phyloP scores from a whole-genome alignment of 2,797 vertebrate genomes.

The Poliocrania exsul region DNA sequence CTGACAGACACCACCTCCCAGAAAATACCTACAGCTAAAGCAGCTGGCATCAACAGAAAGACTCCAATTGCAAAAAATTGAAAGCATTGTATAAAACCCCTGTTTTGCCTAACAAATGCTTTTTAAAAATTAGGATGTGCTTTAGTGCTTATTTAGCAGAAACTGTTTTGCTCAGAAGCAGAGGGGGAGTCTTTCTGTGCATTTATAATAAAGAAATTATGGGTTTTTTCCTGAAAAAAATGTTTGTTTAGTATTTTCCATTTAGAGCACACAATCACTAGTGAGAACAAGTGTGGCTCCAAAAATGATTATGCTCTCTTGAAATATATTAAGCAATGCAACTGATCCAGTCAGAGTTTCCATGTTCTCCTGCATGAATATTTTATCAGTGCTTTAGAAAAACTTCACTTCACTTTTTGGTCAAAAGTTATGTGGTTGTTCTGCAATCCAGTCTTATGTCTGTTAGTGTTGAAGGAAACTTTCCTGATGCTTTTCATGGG shows the following conservation, averaged over 20 bases:
- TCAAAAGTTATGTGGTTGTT: not conserved
- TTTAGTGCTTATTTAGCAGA: constrained; percentile 1
- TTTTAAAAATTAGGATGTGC: constrained; percentile 32
- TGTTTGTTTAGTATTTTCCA: not conserved
- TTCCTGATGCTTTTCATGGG: constrained; percentile 48
- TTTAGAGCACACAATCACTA: not conserved
- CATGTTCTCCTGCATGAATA: not conserved
- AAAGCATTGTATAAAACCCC: not conserved
- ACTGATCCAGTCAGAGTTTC: not conserved
- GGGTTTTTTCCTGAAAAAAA: not conserved
- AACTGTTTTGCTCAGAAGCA: constrained; percentile 20
- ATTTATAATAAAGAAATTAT: not conserved
- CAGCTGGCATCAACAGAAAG: constrained; percentile 42
- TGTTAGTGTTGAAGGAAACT: not conserved
- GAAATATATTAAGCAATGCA: not conserved
- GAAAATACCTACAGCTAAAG: constrained; percentile 6
- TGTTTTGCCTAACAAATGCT: constrained; percentile 63
- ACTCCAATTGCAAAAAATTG: not conserved
- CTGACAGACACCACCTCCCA: constrained; percentile 31
- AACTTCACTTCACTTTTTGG: constrained; percentile 2
- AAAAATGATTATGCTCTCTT: not conserved
- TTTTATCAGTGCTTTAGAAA: constrained; percentile 35
- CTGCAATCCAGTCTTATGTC: not conserved
- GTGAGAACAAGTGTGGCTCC: not conserved
- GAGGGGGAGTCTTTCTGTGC: not conserved